A percentile compares a stretch with the other conserved stretches of the same genome.
phyloP scores from a whole-genome alignment of 2,113 vertebrate genomes.

The Clarias gariepinus region DNA sequence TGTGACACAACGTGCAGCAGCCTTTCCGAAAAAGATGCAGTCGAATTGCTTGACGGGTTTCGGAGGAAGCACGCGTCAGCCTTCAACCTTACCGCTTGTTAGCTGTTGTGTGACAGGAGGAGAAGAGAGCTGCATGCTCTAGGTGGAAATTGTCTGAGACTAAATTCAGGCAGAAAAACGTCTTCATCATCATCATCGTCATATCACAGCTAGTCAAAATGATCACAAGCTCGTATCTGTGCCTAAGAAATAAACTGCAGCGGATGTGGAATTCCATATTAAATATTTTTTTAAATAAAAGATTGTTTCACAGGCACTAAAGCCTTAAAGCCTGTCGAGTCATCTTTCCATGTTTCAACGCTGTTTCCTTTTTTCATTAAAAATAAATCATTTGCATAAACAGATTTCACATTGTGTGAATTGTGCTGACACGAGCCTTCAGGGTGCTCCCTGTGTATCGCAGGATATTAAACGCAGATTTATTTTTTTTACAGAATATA shows the following conservation, averaged over 20 bases:
- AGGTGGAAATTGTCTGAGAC: not conserved
- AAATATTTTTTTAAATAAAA: no score
- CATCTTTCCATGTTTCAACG: not conserved
- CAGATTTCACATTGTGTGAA: not conserved
- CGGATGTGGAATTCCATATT: not conserved
- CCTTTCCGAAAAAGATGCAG: no score
- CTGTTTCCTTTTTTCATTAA: not conserved
- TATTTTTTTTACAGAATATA: not conserved
- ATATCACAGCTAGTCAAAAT: not conserved
- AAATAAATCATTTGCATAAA: conserved; percentile 5
- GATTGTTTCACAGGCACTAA: not conserved
- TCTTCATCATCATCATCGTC: not conserved
- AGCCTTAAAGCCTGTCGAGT: not conserved
- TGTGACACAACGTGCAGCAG: not conserved
- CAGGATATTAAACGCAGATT: conserved; percentile 4
- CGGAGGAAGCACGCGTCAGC: not conserved
- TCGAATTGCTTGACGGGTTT: not conserved
- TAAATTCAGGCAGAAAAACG: not conserved
- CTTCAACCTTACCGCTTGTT: not conserved
- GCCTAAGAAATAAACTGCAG: not conserved
- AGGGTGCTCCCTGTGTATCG: not conserved
- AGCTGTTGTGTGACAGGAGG: not conserved
- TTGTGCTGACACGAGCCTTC: not conserved
- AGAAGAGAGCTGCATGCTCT: not conserved
- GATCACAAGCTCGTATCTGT: not conserved